Evolutionary conservation across 2,113 vertebrate genomes (phyloP).

Genomic region (Clupea harengus): DNA sequence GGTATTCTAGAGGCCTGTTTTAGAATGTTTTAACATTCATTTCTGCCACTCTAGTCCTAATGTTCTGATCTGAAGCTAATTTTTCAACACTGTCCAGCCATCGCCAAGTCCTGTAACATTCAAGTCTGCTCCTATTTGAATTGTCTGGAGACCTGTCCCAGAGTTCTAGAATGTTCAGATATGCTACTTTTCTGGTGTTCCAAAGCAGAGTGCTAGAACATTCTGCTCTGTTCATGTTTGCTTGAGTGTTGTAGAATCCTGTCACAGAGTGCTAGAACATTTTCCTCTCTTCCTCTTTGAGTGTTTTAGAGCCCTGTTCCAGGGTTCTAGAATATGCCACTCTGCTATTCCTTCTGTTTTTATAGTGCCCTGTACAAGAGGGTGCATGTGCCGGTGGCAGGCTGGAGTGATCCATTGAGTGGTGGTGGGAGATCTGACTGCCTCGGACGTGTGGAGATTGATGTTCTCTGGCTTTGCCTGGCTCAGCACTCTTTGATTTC

Average conservation of each 20-base stretch:
- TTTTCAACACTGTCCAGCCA: too few relatives aligned
- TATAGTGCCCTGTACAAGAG: not conserved
- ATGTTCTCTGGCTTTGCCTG: slow-evolving; percentile 65
- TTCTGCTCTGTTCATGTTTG: too few relatives aligned
- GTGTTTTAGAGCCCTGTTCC: not conserved
- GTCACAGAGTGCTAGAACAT: too few relatives aligned
- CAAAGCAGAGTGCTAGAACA: too few relatives aligned
- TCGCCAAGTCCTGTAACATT: not conserved
- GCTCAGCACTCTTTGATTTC: slow-evolving; percentile 73
- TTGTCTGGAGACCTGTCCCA: not conserved
- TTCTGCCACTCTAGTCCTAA: too few relatives aligned
- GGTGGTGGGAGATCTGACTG: slow-evolving; percentile 62
- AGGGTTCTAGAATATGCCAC: not conserved
- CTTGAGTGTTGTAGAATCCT: too few relatives aligned
- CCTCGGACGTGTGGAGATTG: slow-evolving; percentile 68
- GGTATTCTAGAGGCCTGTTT: too few relatives aligned
- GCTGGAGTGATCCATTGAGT: slow-evolving; percentile 7
- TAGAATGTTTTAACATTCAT: too few relatives aligned
- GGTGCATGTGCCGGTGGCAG: not conserved
- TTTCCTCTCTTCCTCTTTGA: too few relatives aligned
- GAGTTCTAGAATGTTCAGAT: too few relatives aligned
- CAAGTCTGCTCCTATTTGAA: not conserved
- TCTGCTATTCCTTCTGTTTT: not conserved
- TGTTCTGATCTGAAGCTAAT: too few relatives aligned
- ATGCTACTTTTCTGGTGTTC: too few relatives aligned